Percentiles rank a stretch among this genome's conserved stretches.
Evolutionary conservation across 2,113 vertebrate species (phyloP).

Genomic region (Periophthalmodon schlosseri): DNA sequence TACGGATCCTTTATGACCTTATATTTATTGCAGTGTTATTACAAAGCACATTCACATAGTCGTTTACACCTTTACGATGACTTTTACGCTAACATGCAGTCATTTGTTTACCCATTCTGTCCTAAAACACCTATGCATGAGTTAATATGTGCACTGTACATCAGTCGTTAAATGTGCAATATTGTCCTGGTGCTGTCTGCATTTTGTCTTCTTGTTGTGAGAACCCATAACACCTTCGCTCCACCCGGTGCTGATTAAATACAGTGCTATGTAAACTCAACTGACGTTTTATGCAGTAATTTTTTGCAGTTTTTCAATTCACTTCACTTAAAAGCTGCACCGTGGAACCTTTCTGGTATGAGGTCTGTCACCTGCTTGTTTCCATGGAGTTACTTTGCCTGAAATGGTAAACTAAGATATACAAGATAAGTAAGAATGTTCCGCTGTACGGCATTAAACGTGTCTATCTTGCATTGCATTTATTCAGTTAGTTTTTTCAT

Average conservation of each 20-base stretch:
- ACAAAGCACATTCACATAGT: slow-evolving; percentile 35
- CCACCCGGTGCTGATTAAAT: slow-evolving; percentile 14
- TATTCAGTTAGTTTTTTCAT: no score
- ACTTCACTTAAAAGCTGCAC: no score
- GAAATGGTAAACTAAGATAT: no score
- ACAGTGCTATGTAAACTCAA: slow-evolving; percentile 9
- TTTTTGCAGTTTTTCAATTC: not conserved
- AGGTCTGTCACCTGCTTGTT: no score
- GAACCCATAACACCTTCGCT: slow-evolving; percentile 24
- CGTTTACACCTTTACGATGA: slow-evolving; percentile 19
- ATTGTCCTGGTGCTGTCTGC: slow-evolving; percentile 46
- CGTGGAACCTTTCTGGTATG: no score
- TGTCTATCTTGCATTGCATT: no score
- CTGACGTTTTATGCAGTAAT: not conserved
- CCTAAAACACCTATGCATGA: slow-evolving; percentile 68
- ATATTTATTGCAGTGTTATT: slow-evolving; percentile 64
- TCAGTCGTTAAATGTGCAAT: slow-evolving; percentile 59
- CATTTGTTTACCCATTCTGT: slow-evolving; percentile 49
- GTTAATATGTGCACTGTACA: slow-evolving; percentile 53
- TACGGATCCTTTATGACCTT: slow-evolving; percentile 39
- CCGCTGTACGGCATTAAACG: no score
- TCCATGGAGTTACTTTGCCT: no score
- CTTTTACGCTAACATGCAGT: slow-evolving; percentile 37
- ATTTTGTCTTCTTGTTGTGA: slow-evolving; percentile 34
- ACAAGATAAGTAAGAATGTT: no score